A percentile compares a stretch with the other conserved stretches of the same genome.
phyloP scores from a whole-genome alignment of 2,888 invertebrate species.

The Gastracanthus pulcherrimus region DNA sequence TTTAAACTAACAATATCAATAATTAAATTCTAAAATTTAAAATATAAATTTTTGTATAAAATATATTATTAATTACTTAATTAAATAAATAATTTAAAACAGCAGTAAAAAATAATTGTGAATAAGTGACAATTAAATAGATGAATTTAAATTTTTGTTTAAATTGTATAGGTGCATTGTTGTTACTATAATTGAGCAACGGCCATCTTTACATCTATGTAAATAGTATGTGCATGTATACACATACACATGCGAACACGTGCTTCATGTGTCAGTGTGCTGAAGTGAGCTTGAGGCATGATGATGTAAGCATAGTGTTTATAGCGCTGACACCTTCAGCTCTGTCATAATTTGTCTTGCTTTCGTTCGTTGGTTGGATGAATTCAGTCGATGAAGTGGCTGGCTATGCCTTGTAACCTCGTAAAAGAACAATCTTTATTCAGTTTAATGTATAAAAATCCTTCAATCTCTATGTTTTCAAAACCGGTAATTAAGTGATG shows the following conservation, averaged over 20 bases:
- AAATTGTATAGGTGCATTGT: conserved; percentile 11
- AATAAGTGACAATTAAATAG: not conserved
- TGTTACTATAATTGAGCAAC: conserved; percentile 18
- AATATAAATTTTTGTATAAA: not conserved
- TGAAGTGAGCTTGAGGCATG: conserved; percentile 55
- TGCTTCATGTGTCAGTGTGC: conserved; percentile 27
- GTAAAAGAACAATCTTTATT: not conserved
- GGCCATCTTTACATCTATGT: conserved; percentile 17
- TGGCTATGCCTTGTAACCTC: conserved; percentile 59
- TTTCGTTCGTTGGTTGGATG: conserved; percentile 22
- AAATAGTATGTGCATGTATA: conserved; percentile 1
- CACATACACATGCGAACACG: not conserved
- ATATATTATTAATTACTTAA: not conserved
- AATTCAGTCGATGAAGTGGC: conserved; percentile 21
- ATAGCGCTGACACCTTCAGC: conserved; percentile 70
- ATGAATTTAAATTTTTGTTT: not conserved
- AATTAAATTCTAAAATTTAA: too few relatives aligned
- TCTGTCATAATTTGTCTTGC: conserved; percentile 49
- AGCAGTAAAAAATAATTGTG: too few relatives aligned
- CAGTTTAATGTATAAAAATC: not conserved
- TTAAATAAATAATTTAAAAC: not conserved
- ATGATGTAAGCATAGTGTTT: conserved; percentile 74
- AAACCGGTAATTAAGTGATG: not conserved
- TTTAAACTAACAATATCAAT: too few relatives aligned
- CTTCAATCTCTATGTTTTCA: not conserved